Percentiles rank a stretch among this genome's conserved stretches.
Conservation (phyloP, 2,113 vertebrate genomes). For the Bambusicola thoracicus region DNA sequence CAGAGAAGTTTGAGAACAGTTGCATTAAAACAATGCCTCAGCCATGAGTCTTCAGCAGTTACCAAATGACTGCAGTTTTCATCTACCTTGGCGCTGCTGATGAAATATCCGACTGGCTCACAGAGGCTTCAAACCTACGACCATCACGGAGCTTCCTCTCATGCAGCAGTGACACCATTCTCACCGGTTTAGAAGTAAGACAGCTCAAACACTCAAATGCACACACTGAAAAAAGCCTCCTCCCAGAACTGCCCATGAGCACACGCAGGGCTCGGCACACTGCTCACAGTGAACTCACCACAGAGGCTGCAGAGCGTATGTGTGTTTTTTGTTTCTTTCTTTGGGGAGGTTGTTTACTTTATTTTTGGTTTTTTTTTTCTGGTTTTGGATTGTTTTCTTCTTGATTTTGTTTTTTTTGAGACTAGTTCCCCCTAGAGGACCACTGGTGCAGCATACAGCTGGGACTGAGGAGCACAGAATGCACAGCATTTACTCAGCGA, state of each 20-base stretch:
- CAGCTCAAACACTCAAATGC: not conserved
- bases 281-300: not conserved
- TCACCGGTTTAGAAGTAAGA: not conserved
- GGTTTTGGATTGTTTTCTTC: not conserved
- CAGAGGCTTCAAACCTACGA: not conserved
- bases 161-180: not conserved
- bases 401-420: not conserved
- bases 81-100: not conserved
- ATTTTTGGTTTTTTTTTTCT: not conserved
- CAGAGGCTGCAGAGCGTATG: not conserved
- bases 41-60: not conserved
- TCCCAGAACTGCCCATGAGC: not conserved
- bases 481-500: not conserved
- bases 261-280: fast-evolving
- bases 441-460: not conserved
- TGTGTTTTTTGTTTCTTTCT: not conserved
- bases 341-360: not conserved
- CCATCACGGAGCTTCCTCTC: not conserved
- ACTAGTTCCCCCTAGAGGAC: not conserved
- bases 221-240: not conserved
- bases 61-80: not conserved
- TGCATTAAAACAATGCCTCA: not conserved
- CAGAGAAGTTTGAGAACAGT: not conserved
- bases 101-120: not conserved
- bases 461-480: not conserved